Evolutionary conservation across 2,797 vertebrate species (phyloP).

Genomic region (Megalops cyprinoides): DNA sequence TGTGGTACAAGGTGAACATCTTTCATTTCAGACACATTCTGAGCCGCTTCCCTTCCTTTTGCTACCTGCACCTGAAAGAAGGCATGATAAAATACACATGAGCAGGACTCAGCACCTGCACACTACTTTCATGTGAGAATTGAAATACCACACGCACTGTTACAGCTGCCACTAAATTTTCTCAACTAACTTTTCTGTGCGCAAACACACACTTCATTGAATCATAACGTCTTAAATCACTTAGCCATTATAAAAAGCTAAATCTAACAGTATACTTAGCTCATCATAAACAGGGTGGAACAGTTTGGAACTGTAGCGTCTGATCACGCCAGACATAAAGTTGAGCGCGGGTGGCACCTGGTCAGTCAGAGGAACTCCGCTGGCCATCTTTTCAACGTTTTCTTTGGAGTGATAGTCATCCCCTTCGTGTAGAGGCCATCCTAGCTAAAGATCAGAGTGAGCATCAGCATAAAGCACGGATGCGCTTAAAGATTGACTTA

Average conservation of each 20-base stretch:
- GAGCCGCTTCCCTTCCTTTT: too few species aligned
- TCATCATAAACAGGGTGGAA: not conserved
- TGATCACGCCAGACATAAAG: not conserved
- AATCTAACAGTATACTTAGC: not conserved
- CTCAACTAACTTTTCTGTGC: too few species aligned
- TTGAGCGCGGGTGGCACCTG: slow-evolving; percentile 69
- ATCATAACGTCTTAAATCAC: not conserved
- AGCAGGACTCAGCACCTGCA: too few species aligned
- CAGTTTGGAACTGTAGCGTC: not conserved
- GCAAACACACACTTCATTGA: not conserved
- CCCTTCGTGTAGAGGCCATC: slow-evolving; percentile 87
- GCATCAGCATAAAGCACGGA: not conserved
- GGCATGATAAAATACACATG: too few species aligned
- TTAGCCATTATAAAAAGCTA: not conserved
- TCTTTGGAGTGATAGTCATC: slow-evolving; percentile 84
- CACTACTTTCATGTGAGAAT: not conserved
- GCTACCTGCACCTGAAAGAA: too few species aligned
- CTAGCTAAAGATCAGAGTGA: slow-evolving; percentile 68
- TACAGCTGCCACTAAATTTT: not conserved
- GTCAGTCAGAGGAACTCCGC: slow-evolving; percentile 82
- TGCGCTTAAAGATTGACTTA: not conserved
- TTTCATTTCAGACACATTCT: too few species aligned
- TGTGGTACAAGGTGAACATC: too few species aligned
- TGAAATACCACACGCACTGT: not conserved
- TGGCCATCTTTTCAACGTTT: slow-evolving; percentile 84